phyloP scores from a whole-genome alignment of 1,140 invertebrate genomes.

The Aplysia californica region DNA sequence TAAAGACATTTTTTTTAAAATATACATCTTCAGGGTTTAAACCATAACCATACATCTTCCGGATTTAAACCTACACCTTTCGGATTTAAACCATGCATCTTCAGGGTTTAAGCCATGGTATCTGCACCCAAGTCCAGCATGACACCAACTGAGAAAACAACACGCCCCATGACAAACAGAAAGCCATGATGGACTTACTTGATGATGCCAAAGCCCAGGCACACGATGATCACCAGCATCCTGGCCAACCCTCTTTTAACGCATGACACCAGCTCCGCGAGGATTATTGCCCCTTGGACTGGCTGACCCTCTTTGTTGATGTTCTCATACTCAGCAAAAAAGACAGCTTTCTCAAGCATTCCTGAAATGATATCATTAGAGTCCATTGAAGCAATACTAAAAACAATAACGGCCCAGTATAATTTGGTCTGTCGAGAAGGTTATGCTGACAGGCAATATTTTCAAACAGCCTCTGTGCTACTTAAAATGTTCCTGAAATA shows the following conservation, averaged over 20 bases:
- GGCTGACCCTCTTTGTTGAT: slow-evolving; percentile 78
- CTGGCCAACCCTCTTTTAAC: slow-evolving; percentile 89
- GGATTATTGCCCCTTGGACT: slow-evolving; percentile 77
- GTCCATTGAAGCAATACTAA: neutral
- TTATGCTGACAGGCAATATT: no score
- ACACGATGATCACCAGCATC: slow-evolving; percentile 94
- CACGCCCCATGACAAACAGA: no score
- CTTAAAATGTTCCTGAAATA: neutral
- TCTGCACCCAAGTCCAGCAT: no score
- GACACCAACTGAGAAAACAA: no score
- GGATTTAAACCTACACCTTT: no score
- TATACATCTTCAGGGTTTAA: no score
- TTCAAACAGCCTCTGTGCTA: no score
- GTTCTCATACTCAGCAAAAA: slow-evolving; percentile 88
- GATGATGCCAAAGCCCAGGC: slow-evolving; percentile 94
- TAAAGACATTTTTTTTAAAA: no score
- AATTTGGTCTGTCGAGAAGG: neutral
- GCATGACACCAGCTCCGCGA: slow-evolving; percentile 90
- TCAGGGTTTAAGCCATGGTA: no score
- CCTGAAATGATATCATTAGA: slow-evolving; percentile 41
- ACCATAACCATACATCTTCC: no score
- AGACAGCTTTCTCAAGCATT: slow-evolving; percentile 79
- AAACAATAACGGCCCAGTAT: neutral
- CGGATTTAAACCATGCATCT: no score
- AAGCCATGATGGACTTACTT: slow-evolving; percentile 83